phyloP scores from a whole-genome alignment of 2,113 vertebrate genomes.

The Natator depressus region DNA sequence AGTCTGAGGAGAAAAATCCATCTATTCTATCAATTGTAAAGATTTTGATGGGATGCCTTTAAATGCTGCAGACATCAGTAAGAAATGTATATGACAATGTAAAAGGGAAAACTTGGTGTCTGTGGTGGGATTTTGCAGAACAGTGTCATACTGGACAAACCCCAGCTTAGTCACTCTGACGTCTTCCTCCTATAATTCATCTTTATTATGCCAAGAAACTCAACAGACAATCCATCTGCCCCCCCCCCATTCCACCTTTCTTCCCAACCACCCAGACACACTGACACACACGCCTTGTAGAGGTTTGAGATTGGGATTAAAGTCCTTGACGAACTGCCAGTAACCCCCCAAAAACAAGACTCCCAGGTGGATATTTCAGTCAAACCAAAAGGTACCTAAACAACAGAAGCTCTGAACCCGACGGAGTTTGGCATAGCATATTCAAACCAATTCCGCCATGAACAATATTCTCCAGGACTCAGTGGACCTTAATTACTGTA shows the following conservation, averaged over 20 bases:
- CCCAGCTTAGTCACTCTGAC: neutral
- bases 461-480: neutral
- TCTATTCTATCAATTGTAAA: neutral
- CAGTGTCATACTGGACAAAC: neutral
- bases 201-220: neutral
- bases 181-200: neutral
- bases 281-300: neutral
- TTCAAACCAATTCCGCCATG: neutral
- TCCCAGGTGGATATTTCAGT: neutral
- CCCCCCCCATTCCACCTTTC: neutral
- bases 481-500: neutral
- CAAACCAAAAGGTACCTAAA: neutral
- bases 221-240: neutral
- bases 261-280: neutral
- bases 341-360: neutral
- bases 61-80: neutral
- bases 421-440: neutral
- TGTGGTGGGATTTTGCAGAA: neutral
- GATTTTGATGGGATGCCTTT: neutral
- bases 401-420: neutral
- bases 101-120: neutral
- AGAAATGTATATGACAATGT: neutral
- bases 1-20: neutral
- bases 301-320: neutral
- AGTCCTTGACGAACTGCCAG: neutral